Evolutionary conservation across 2,113 vertebrate species (phyloP).

Genomic region (Dicaeum eximium): DNA sequence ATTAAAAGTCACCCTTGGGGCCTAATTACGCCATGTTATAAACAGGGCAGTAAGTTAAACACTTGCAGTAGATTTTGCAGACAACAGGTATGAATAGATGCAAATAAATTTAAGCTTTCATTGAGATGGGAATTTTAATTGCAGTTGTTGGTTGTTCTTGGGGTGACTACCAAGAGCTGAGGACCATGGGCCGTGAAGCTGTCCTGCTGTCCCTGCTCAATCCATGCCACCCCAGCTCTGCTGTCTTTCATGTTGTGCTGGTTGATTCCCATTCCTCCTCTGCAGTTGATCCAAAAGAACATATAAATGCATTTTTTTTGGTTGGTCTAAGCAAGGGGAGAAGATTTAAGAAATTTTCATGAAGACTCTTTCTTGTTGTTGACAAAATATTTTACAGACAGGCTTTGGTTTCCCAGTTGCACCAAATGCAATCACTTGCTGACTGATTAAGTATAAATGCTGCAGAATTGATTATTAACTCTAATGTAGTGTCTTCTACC

Average conservation of each 20-base stretch:
- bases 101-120: not conserved
- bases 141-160: not conserved
- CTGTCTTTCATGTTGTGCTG: not conserved
- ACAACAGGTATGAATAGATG: not conserved
- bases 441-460: conserved; percentile 40
- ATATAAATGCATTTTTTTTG: not conserved
- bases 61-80: not conserved
- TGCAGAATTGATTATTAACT: conserved; percentile 35
- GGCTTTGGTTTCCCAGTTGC: not conserved
- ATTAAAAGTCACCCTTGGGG: conserved; percentile 23
- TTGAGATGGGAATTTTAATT: not conserved
- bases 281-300: not conserved
- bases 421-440: conserved; percentile 1
- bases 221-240: not conserved
- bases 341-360: not conserved
- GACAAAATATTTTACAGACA: not conserved
- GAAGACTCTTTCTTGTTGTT: not conserved
- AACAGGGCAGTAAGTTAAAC: not conserved
- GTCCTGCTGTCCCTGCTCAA: not conserved
- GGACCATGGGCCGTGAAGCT: not conserved
- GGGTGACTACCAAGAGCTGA: not conserved
- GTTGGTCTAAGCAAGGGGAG: not conserved
- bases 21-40: conserved; percentile 29
- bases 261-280: not conserved
- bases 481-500: conserved; percentile 1